phyloP scores from a whole-genome alignment of 2,888 invertebrate species.

The Galeopsomyia nigrocyanea region DNA sequence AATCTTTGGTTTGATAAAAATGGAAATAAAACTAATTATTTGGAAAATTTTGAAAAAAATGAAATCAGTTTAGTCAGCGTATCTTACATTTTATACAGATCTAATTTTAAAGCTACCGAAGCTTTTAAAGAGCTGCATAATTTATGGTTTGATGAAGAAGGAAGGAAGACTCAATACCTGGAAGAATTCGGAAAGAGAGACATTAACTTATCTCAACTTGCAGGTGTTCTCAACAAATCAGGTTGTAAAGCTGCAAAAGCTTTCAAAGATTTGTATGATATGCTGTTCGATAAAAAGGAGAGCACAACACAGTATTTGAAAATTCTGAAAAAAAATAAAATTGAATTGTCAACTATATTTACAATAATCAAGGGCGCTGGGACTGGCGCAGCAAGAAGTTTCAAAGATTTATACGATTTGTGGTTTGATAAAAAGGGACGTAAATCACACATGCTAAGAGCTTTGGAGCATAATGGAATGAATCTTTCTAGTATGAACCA shows the following conservation, averaged over 20 bases:
- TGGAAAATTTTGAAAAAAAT: constrained; percentile 23
- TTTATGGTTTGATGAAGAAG: constrained; percentile 52
- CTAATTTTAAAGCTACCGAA: not conserved
- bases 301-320: constrained; percentile 38
- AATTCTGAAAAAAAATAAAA: constrained; percentile 48
- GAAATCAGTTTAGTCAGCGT: constrained; percentile 26
- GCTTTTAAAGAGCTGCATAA: constrained; percentile 50
- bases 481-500: constrained; percentile 19
- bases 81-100: constrained; percentile 46
- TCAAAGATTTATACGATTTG: constrained; percentile 56
- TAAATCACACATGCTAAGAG: constrained; percentile 23
- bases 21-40: constrained; percentile 48
- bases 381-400: constrained; percentile 52
- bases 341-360: constrained; percentile 51
- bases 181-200: constrained; percentile 45
- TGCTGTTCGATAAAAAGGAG: constrained; percentile 52
- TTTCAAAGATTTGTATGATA: constrained; percentile 54
- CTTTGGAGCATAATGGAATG: constrained; percentile 48
- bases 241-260: constrained; percentile 51
- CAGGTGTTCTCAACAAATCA: constrained; percentile 52
- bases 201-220: constrained; percentile 50
- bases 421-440: constrained; percentile 52
- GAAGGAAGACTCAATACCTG: constrained; percentile 49
- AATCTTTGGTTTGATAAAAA: constrained; percentile 53
- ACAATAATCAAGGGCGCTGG: constrained; percentile 56